Percentiles rank a stretch among this genome's conserved stretches.
These are phyloP conservation scores for Apomyelois bistriatella DNA, from an alignment of 2,888 invertebrate species.

Conservation along the genomic window DNA sequence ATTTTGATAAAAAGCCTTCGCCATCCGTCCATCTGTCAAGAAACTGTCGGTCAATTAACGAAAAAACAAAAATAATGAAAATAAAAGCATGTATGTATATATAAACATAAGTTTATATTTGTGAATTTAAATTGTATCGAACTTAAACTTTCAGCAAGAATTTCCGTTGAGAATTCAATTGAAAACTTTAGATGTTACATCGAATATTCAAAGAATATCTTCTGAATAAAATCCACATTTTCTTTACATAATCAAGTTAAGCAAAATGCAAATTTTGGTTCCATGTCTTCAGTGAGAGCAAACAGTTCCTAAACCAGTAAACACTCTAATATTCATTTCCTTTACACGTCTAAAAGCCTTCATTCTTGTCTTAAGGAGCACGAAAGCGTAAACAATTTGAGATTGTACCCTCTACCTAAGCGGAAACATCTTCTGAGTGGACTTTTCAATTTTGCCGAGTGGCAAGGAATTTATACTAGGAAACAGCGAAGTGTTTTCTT, in stretches of 20 bases:
- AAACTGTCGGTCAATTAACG: too few species aligned
- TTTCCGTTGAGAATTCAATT: not conserved
- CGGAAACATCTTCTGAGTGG: constrained; percentile 59
- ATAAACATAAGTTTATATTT: too few species aligned
- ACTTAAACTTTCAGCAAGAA: too few species aligned
- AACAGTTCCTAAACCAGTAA: constrained; percentile 20
- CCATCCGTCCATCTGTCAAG: too few species aligned
- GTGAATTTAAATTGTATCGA: too few species aligned
- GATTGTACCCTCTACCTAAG: constrained; percentile 57
- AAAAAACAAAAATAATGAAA: too few species aligned
- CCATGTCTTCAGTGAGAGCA: constrained; percentile 14
- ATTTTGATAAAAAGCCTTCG: too few species aligned
- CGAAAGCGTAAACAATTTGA: constrained; percentile 62
- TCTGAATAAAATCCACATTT: constrained; percentile 6
- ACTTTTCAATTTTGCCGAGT: constrained; percentile 75
- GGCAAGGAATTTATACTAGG: constrained; percentile 58
- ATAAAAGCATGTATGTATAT: too few species aligned
- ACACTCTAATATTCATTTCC: constrained; percentile 29
- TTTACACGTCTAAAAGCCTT: constrained; percentile 30
- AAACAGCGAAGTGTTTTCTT: constrained; percentile 53
- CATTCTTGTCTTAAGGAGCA: constrained; percentile 53
- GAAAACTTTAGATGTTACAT: not conserved
- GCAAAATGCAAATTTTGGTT: constrained; percentile 8
- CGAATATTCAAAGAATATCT: not conserved
- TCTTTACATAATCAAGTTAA: not conserved